A percentile compares a stretch with the other conserved stretches of the same genome.
These are phyloP conservation scores for Ennomos erosarius DNA, from an alignment of 2,888 invertebrate species.

Conservation along the genomic window DNA sequence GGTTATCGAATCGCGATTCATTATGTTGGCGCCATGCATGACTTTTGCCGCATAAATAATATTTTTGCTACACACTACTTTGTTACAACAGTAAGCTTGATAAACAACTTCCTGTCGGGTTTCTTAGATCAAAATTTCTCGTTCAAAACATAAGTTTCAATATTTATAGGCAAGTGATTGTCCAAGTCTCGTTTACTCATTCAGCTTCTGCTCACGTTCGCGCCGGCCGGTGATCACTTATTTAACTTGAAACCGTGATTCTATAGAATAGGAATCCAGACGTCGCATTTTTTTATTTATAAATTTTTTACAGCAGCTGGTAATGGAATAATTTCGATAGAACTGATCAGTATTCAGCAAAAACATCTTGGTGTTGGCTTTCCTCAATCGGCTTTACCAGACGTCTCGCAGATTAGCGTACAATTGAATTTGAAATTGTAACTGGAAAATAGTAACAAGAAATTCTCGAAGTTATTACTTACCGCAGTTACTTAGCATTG, in stretches of 20 bases:
- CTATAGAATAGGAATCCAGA: conserved; percentile 73
- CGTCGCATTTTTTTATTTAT: conserved; percentile 77
- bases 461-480: conserved; percentile 2
- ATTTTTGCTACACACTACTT: conserved; percentile 8
- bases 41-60: conserved; percentile 27
- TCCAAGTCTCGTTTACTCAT: conserved; percentile 57
- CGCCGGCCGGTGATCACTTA: conserved; percentile 79
- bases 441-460: not conserved
- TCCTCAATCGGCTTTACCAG: conserved; percentile 60
- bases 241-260: conserved; percentile 81
- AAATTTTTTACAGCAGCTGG: conserved; percentile 70
- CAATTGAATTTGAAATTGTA: conserved; percentile 64
- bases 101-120: conserved; percentile 18
- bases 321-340: conserved; percentile 76
- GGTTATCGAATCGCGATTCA: conserved; percentile 50
- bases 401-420: conserved; percentile 55
- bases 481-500: not conserved
- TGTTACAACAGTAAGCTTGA: not conserved
- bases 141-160: conserved; percentile 16
- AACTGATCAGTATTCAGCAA: conserved; percentile 75
- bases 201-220: conserved; percentile 70
- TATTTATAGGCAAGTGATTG: conserved; percentile 41
- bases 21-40: conserved; percentile 27
- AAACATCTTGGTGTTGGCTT: conserved; percentile 57
- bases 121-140: conserved; percentile 5